Base-by-base conservation (phyloP, 2,797 vertebrate genomes). In the Oophaga sylvatica region DNA sequence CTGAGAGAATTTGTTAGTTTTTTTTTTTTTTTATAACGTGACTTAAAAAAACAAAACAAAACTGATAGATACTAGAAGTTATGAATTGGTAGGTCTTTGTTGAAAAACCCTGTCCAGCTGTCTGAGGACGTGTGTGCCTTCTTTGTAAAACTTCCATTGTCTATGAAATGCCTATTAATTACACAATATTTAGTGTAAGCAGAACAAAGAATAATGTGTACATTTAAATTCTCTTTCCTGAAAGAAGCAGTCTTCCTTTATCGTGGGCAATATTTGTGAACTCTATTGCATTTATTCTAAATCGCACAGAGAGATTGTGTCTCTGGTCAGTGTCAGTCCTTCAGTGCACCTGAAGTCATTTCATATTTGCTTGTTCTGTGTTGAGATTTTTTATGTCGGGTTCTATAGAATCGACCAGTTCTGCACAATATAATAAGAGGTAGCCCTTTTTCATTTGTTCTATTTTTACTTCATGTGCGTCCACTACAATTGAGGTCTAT, bases 71-170 rank as follows among this genome's bases (percentile, higher is more conserved):
- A 92, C 90, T 93, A 92, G 91, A 90, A 53, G 95, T 91, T 92
- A 91, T 95, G 95, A 94, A 95, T 93, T 90, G 88, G 91, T 92
- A 91, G 94, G 94, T 94, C 94, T 96, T 96, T 96, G 95, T 96
- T 57, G 93, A 95, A 77, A 75, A 73, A 94, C 96, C 92, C 93
- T 92, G 92, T 97, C 97, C 96, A 96, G 96, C 95, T 95, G 89
- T 94, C 93, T 95, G 96, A 97, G 95, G 96, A 98, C 97, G 93
- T 93, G 93, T 96, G 96, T 98, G 96, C 96, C 96, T 97, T 97
- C 96, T 97, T 99, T 98, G 97, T 95, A 96, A 96, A 93, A 93
- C 92, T 94, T 91, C 87, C 93, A 94, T 81, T 93, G 90, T 96
- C 94, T 96, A 97, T 97, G 92, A 94, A 83, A 95, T 94, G 92